Evolutionary conservation across 2,888 invertebrate species (phyloP), one percentile per base, ranked within the genome.

Genomic region (Hydraecia micacea): DNA sequence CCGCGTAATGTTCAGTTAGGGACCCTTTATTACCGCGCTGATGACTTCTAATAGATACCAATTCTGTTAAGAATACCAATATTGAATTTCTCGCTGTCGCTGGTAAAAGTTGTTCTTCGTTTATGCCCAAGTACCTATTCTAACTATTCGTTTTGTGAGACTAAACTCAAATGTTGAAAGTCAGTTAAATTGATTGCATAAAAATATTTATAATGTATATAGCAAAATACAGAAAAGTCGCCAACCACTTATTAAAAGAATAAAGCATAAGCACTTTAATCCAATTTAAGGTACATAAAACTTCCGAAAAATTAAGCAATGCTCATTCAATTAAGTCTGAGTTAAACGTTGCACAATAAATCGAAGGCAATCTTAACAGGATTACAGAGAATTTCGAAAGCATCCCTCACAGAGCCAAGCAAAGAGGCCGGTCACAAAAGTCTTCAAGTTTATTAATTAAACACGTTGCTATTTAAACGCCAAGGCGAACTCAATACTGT

Each of bases 391-490:
- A 90, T 91, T 93, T 90, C 90, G 89, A 90, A 91, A 91, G 87
- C 89, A 90, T 91, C 89, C 90, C 89, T 91, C 90, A 91, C 89
- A 90, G 85, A 83, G 74, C 83, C 79, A 80, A 85, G 81, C 83
- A 83, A 85, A 89, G 87, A 84, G 86, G 79, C 88, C 85, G 77
- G 81, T 81, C 86, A 88, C 86, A 87, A 90, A 86, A 87, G 86
- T 88, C 83, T 73, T 77, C 83, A 77, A 75, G 80, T 81, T 92
- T 93, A 93, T 93, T 95, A 95, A 96, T 95, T 95, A 94, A 95
- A 92, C 91, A 87, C 88, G 92, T 92, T 91, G 90, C 92, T 92
- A 94, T 94, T 94, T 94, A 94, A 95, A 93, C 93, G 93, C 93
- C 92, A 90, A 92, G 91, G 91, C 89, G 89, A 91, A 88, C 89